These are phyloP conservation scores for Trissolcus brochymenae DNA, from an alignment of 2,888 invertebrate species.

Conservation along the genomic window DNA sequence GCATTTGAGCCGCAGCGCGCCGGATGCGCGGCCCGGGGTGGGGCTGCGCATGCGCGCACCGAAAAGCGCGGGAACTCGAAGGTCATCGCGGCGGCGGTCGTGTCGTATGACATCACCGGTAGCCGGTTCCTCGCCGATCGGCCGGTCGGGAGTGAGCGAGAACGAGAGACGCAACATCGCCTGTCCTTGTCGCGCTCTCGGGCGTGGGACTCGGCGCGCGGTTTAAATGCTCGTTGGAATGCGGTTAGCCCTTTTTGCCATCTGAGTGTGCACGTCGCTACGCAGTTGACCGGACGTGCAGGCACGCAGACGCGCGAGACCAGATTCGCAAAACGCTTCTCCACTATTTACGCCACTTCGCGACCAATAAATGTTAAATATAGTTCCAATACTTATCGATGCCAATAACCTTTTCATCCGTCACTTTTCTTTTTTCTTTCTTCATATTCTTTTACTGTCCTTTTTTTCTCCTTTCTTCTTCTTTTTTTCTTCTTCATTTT, in stretches of 20 bases:
- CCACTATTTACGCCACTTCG: neutral
- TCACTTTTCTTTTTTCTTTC: neutral
- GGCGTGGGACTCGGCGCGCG: conserved; percentile 71
- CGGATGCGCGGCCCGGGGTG: conserved; percentile 18
- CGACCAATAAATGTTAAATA: conserved; percentile 5
- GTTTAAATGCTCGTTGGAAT: conserved; percentile 75
- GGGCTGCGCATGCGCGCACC: conserved; percentile 26
- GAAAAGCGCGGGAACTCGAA: conserved; percentile 72
- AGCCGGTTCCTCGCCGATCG: conserved; percentile 59
- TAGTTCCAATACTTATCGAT: too few species aligned
- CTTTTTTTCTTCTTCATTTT: neutral
- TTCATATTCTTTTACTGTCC: neutral
- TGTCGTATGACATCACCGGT: conserved; percentile 69
- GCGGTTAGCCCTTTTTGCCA: conserved; percentile 74
- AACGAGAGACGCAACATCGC: neutral
- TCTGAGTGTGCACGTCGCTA: conserved; percentile 59
- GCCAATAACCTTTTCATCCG: neutral
- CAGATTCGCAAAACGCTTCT: conserved; percentile 33
- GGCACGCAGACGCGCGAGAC: conserved; percentile 48
- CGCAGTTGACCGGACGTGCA: conserved; percentile 51
- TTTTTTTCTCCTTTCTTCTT: neutral
- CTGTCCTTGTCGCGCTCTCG: conserved; percentile 60
- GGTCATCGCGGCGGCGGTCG: conserved; percentile 66
- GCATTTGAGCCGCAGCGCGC: conserved; percentile 62
- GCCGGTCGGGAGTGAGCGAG: conserved; percentile 41